Conservation (phyloP, 2,113 vertebrate genomes). For the Carollia perspicillata region DNA sequence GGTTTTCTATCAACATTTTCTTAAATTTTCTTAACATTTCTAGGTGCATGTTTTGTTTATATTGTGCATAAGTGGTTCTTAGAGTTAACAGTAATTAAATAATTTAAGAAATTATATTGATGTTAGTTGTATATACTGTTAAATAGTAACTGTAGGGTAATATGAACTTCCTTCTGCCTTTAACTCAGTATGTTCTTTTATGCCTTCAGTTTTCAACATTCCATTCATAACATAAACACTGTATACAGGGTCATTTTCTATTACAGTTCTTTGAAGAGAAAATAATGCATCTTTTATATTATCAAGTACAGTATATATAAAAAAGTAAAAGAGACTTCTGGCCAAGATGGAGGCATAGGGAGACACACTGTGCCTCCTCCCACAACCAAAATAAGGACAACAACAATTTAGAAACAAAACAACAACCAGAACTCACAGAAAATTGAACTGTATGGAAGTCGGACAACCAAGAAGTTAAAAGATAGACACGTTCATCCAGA, state of each 20-base stretch:
- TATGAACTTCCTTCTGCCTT: not conserved
- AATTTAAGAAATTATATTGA: not conserved
- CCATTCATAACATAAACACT: not conserved
- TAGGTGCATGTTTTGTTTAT: not conserved
- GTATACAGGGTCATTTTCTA: not conserved
- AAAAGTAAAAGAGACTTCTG: not conserved
- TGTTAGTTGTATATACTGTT: not conserved
- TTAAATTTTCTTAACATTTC: not conserved
- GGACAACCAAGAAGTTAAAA: too few relatives aligned
- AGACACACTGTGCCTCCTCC: too few relatives aligned
- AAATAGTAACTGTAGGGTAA: not conserved
- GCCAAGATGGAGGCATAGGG: too few relatives aligned
- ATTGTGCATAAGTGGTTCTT: not conserved
- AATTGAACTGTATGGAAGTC: too few relatives aligned
- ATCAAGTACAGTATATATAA: not conserved
- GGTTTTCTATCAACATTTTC: too few relatives aligned
- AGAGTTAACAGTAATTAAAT: not conserved
- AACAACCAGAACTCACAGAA: too few relatives aligned
- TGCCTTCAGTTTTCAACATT: not conserved
- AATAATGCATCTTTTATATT: not conserved
- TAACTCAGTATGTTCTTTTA: not conserved
- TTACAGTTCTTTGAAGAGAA: not conserved
- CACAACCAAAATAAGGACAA: too few relatives aligned
- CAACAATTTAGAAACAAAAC: too few relatives aligned
- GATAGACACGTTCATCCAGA: too few relatives aligned